These are phyloP conservation scores for Dermochelys coriacea DNA, from an alignment of 2,797 vertebrate species.

Conservation along the genomic window DNA sequence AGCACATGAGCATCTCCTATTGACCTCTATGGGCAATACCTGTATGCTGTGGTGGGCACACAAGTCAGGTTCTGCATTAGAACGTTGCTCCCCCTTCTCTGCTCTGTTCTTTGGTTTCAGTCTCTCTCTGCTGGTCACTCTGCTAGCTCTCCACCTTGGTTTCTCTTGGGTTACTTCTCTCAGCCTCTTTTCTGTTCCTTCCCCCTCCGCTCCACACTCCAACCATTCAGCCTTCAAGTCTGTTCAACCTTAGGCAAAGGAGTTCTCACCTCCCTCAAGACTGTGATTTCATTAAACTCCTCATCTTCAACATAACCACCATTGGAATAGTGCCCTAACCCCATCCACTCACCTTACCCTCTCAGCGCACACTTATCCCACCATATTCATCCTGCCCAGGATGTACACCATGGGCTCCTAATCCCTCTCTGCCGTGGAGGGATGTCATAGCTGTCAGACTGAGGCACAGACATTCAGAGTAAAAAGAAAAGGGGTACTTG, in stretches of 20 bases:
- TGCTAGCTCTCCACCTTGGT: neutral
- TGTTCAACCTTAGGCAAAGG: neutral
- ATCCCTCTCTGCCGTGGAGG: neutral
- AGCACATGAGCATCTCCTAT: neutral
- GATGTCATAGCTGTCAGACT: neutral
- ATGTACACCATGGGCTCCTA: neutral
- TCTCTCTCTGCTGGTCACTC: neutral
- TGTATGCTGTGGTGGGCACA: neutral
- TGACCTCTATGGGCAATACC: neutral
- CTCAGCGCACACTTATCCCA: neutral
- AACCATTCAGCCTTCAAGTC: neutral
- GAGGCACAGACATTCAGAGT: neutral
- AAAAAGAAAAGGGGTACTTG: too few species aligned
- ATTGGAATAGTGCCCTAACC: neutral
- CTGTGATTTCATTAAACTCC: neutral
- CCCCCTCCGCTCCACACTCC: neutral
- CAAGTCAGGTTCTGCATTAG: neutral
- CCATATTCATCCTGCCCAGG: neutral
- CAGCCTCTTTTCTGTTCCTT: neutral
- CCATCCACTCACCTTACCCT: neutral
- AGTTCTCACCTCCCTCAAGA: neutral
- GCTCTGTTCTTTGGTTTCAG: neutral
- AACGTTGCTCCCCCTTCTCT: neutral
- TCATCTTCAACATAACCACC: neutral
- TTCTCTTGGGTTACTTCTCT: neutral